phyloP scores from a whole-genome alignment of 2,888 invertebrate genomes.

The Pollenia angustigena region DNA sequence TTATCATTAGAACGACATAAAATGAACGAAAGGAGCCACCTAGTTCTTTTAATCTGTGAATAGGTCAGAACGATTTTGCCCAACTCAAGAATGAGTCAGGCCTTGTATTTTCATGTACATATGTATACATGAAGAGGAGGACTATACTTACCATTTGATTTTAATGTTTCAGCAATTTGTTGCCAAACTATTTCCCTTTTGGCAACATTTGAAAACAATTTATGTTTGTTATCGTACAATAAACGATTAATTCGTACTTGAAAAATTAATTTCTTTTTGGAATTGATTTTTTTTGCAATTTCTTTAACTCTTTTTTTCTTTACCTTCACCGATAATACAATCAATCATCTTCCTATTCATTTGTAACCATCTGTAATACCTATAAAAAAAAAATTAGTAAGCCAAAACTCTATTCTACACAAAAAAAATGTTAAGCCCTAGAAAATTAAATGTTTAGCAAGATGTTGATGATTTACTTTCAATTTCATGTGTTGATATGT shows the following conservation, averaged over 20 bases:
- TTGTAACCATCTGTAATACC: slow-evolving; percentile 62
- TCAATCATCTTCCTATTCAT: slow-evolving; percentile 46
- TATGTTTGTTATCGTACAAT: slow-evolving; percentile 77
- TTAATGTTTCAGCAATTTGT: slow-evolving; percentile 75
- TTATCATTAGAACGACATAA: too few relatives aligned
- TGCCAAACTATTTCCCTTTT: slow-evolving; percentile 78
- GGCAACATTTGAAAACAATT: slow-evolving; percentile 75
- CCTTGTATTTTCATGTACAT: too few relatives aligned
- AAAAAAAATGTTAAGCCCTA: neutral
- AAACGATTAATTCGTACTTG: slow-evolving; percentile 75
- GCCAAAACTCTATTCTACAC: neutral
- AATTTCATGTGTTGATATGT: neutral
- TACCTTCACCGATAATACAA: neutral
- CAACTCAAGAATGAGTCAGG: too few relatives aligned
- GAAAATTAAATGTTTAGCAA: slow-evolving; percentile 19
- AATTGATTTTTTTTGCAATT: neutral
- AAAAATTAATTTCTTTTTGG: slow-evolving; percentile 76
- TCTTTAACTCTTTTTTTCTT: neutral
- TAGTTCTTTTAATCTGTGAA: too few relatives aligned
- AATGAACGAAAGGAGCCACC: too few relatives aligned
- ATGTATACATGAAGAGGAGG: slow-evolving; percentile 20
- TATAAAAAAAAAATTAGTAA: neutral
- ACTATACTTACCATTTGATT: slow-evolving; percentile 70
- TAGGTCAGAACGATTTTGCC: too few relatives aligned
- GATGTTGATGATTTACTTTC: slow-evolving; percentile 17